Percentiles rank a stretch among this genome's conserved stretches.
phyloP scores from a whole-genome alignment of 2,797 vertebrate genomes.

The Epinephelus malabaricus region DNA sequence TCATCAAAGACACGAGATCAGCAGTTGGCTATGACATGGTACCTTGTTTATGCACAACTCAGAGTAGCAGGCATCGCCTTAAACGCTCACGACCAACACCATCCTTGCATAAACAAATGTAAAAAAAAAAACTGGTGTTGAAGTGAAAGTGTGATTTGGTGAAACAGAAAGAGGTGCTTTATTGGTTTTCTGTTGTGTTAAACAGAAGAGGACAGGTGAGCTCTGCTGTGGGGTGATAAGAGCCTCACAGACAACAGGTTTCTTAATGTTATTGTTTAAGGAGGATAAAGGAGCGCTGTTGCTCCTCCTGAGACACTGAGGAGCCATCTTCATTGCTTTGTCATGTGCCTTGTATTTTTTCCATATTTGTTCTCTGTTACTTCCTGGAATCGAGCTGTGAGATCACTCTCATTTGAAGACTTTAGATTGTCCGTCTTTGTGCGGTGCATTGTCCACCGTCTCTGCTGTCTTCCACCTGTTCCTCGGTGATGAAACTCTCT shows the following conservation, averaged over 20 bases:
- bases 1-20: conserved; percentile 82
- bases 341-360: conserved; percentile 63
- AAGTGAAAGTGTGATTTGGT: conserved; percentile 56
- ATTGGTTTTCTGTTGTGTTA: conserved; percentile 62
- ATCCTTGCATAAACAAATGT: conserved; percentile 52
- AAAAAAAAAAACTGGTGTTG: conserved; percentile 44
- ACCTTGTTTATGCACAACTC: conserved; percentile 70
- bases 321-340: conserved; percentile 46
- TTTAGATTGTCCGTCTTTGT: conserved; percentile 28
- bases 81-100: conserved; percentile 59
- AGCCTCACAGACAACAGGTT: conserved; percentile 58
- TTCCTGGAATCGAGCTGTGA: conserved; percentile 31
- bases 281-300: conserved; percentile 63
- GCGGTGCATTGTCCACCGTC: conserved; percentile 21
- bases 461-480: conserved; percentile 31
- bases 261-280: conserved; percentile 57
- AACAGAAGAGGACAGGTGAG: conserved; percentile 81
- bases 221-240: conserved; percentile 81
- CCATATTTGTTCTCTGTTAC: conserved; percentile 42
- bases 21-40: conserved; percentile 65
- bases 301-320: conserved; percentile 38
- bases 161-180: conserved; percentile 52
- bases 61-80: conserved; percentile 59
- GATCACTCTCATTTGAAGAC: conserved; percentile 42
- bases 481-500: conserved; percentile 26